Base-by-base conservation (phyloP, 2,888 invertebrate species). In the Hypomecis punctinalis region DNA sequence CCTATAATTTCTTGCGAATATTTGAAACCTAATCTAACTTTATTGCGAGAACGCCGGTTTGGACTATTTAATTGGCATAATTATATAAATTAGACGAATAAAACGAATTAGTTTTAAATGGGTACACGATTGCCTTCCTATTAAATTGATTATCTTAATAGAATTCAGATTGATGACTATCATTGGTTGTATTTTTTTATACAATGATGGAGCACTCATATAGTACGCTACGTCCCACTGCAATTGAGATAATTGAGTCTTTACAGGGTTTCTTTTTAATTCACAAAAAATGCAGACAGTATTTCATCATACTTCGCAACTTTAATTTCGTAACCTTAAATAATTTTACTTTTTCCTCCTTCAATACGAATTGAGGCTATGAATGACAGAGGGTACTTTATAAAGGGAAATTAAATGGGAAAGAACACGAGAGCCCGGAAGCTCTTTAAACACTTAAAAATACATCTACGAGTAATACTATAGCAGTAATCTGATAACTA, bases 1-100 rank as follows among this genome's bases (percentile, higher is more conserved):
- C 68, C 67, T 65, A 59, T 68, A 67, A 71, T 68, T 71, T 62
- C 40, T 66, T 56, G 60, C 70, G 35, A 69, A 67, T 62, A 51
- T 58, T 53, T 61, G 46, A 39, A 49, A 61, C 54, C 61, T 59
- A 64, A 66, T 63, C 63, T 48, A 13, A 40, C 49, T 46, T 51
- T 43, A 35, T 45, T 53, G 33, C n/a, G 37, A 23, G 56, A 63
- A 37, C 52, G 37, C 47, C 6, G 45, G 43, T 60, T 67, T 53
- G 46, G 62, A 48, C 53, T 46, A 63, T 61, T 60, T 66, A 63
- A 67, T 56, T 52, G 56, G 40, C 35, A 57, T 63, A 68, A 70
- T 68, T 68, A 64, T 46, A 60, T 70, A 54, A 66, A 63, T 63
- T 61, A 61, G 33, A 45, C 47, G 51, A 62, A 54, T 49, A 35